Conservation (phyloP, 2,797 vertebrate species). For the Phyllotis vaccarum region DNA sequence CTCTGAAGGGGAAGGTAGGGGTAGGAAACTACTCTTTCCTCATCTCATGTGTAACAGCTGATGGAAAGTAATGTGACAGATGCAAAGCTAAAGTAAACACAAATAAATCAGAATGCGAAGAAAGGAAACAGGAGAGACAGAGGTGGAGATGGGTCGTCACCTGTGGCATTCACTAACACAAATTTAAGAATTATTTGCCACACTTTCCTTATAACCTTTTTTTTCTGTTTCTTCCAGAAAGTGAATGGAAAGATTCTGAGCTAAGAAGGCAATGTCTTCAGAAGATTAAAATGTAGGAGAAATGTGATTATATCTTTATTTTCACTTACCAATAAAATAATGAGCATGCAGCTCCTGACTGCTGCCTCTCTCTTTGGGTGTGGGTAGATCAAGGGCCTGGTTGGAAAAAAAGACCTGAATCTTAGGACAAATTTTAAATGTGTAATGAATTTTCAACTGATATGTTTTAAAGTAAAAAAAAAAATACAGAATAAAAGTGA, state of each 20-base stretch:
- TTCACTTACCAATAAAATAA: not conserved
- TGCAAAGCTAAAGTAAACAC: not conserved
- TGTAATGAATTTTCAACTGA: not conserved
- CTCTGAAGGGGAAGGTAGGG: not conserved
- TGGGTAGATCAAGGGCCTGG: not conserved
- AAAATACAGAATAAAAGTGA: not conserved
- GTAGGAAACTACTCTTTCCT: not conserved
- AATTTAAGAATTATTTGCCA: not conserved
- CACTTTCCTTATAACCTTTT: not conserved
- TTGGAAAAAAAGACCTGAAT: not conserved
- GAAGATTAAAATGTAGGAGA: too few species aligned
- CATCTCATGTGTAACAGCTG: not conserved
- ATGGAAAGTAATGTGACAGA: not conserved
- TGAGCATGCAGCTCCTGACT: not conserved
- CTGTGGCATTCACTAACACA: not conserved
- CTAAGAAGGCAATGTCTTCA: not conserved
- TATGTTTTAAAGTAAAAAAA: not conserved
- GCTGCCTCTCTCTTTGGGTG: not conserved
- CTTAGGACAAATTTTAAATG: not conserved
- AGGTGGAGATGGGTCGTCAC: not conserved
- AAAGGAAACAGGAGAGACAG: not conserved
- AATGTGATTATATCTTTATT: not conserved
- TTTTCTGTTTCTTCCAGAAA: not conserved
- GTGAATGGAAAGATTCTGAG: not conserved
- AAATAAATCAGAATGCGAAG: not conserved